Evolutionary conservation across 2,113 vertebrate species (phyloP).

Genomic region (Galbula dea): DNA sequence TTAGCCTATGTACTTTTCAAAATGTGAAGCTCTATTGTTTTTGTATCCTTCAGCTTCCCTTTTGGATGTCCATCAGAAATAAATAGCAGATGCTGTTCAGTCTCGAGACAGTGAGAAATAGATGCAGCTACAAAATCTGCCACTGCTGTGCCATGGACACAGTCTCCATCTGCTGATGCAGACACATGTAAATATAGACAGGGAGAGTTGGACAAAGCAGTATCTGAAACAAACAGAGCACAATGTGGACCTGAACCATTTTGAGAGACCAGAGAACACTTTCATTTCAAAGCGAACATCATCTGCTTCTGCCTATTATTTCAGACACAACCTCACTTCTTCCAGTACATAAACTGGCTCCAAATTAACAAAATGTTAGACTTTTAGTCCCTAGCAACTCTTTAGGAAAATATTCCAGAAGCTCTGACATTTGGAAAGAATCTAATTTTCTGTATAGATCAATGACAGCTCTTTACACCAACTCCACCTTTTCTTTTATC

Average conservation of each 20-base stretch:
- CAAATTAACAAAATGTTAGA: not conserved
- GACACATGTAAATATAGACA: not conserved
- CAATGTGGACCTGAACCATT: not conserved
- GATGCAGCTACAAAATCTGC: not conserved
- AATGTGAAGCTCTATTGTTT: not conserved
- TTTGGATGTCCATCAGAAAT: not conserved
- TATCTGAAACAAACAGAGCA: not conserved
- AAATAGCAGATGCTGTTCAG: not conserved
- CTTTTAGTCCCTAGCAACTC: not conserved
- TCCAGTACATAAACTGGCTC: not conserved
- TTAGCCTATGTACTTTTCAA: not conserved
- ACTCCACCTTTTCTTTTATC: not conserved
- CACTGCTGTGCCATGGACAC: not conserved
- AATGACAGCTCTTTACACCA: not conserved
- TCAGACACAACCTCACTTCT: not conserved
- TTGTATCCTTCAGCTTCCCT: not conserved
- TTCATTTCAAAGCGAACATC: not conserved
- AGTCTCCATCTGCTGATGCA: not conserved
- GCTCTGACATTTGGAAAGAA: not conserved
- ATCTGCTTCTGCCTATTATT: not conserved
- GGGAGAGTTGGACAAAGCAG: accelerated
- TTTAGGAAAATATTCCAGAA: not conserved
- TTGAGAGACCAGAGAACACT: not conserved
- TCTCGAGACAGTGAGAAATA: not conserved
- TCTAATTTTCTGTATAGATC: not conserved